Conservation (phyloP, 2,888 invertebrate genomes). For the Phengaris alcon region DNA sequence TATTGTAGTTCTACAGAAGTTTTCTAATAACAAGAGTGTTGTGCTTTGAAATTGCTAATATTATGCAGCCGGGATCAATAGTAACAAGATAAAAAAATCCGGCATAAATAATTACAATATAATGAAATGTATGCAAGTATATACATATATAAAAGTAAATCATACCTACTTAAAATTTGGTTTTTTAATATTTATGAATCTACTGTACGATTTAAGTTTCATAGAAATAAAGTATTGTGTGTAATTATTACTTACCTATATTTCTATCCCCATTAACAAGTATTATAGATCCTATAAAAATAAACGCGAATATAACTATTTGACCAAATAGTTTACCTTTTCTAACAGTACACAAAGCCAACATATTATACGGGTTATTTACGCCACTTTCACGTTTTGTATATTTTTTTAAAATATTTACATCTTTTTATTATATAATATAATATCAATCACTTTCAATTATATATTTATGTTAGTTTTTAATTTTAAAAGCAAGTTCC, state of each 20-base stretch:
- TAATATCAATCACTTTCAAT: not conserved
- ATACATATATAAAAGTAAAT: no score
- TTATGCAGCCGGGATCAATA: slow-evolving; percentile 1
- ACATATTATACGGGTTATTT: not conserved
- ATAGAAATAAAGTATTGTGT: not conserved
- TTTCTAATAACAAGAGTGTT: not conserved
- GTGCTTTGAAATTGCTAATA: not conserved
- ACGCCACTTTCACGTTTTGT: not conserved
- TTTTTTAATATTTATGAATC: no score
- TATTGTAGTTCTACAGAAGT: slow-evolving; percentile 3
- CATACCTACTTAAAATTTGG: no score
- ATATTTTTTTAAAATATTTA: not conserved
- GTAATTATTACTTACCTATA: not conserved
- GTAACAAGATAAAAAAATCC: not conserved
- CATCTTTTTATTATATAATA: not conserved
- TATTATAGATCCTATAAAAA: not conserved
- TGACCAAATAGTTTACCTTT: not conserved
- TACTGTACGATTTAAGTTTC: not conserved
- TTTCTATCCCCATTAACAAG: slow-evolving; percentile 10
- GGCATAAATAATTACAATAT: no score
- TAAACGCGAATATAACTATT: not conserved
- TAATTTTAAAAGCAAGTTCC: not conserved
- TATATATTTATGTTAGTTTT: not conserved
- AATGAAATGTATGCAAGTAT: no score
- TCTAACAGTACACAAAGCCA: not conserved